A percentile compares a stretch with the other conserved stretches of the same genome.
Conservation (phyloP, 1,140 invertebrate genomes). For the Theocolax elegans region DNA sequence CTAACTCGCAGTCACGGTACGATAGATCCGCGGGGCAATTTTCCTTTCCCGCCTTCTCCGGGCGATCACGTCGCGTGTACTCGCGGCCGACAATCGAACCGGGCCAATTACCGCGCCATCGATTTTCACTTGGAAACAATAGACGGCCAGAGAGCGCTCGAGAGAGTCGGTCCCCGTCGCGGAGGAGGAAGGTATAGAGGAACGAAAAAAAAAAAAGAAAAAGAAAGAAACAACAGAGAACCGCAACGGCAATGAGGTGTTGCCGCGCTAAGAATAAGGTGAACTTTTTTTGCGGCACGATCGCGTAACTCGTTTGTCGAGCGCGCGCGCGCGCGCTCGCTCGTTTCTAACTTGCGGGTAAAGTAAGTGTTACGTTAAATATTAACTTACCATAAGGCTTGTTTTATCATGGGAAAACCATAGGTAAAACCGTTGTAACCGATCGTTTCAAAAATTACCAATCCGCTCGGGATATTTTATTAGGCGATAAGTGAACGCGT, state of each 20-base stretch:
- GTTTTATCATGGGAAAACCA: conserved; percentile 14
- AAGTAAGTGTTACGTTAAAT: conserved; percentile 23
- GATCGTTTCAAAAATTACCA: conserved; percentile 10
- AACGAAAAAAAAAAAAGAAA: background rate
- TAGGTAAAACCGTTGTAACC: background rate
- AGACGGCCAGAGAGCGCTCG: conserved; percentile 3
- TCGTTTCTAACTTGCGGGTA: background rate
- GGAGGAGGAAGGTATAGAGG: too few relatives aligned
- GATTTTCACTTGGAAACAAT: conserved; percentile 40
- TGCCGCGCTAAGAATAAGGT: background rate
- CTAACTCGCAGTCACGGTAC: conserved; percentile 34
- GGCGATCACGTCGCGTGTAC: background rate
- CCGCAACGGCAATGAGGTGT: conserved; percentile 14
- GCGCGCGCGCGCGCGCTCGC: too few relatives aligned
- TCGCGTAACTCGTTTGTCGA: conserved; percentile 21
- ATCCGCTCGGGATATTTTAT: background rate
- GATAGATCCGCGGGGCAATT: conserved; percentile 24
- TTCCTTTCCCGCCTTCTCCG: conserved; percentile 24
- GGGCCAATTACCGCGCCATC: conserved; percentile 33
- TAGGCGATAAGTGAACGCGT: background rate
- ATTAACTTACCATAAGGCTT: conserved; percentile 8
- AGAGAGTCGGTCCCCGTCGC: too few relatives aligned
- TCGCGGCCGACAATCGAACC: conserved; percentile 5
- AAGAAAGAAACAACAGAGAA: background rate
- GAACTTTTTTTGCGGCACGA: conserved; percentile 6